Percentiles rank a stretch among this genome's conserved stretches.
These are phyloP conservation scores for Steatocranus sp. DNA, from an alignment of 2,797 vertebrate species.

Conservation along the genomic window DNA sequence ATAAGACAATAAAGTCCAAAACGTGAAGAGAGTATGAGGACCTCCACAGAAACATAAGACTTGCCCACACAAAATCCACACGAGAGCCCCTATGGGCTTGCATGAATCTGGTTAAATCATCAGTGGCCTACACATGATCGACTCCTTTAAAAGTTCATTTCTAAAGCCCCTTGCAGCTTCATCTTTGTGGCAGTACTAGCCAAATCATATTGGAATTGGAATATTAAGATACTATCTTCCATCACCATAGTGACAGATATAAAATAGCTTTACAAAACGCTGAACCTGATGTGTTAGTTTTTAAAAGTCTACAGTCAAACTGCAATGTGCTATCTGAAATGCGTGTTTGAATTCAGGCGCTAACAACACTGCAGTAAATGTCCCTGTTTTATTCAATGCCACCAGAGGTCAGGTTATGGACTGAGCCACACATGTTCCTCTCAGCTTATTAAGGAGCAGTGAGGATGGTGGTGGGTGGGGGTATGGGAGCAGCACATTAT, in stretches of 20 bases:
- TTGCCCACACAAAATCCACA: neutral
- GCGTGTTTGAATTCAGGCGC: neutral
- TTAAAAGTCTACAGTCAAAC: neutral
- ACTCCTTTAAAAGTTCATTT: neutral
- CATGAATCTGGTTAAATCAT: neutral
- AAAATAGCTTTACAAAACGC: neutral
- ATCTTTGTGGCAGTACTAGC: neutral
- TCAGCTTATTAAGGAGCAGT: conserved; percentile 36
- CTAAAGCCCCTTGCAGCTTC: neutral
- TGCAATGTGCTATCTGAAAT: neutral
- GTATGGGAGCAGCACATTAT: conserved; percentile 8
- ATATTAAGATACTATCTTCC: neutral
- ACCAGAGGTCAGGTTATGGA: conserved; percentile 6
- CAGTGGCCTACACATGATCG: neutral
- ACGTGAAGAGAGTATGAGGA: neutral
- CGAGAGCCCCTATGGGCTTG: neutral
- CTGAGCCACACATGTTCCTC: conserved; percentile 48
- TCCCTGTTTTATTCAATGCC: conserved; percentile 25
- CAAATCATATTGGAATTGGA: neutral
- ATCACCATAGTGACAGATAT: neutral
- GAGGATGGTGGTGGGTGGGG: neutral
- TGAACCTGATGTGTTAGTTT: neutral
- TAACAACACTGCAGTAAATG: conserved; percentile 8
- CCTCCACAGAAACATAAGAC: neutral
- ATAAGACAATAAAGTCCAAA: neutral